These are phyloP conservation scores for Agelas oroides DNA, from an alignment of 37 sponge, comb jelly and placozoan species.

Conservation along the genomic window DNA sequence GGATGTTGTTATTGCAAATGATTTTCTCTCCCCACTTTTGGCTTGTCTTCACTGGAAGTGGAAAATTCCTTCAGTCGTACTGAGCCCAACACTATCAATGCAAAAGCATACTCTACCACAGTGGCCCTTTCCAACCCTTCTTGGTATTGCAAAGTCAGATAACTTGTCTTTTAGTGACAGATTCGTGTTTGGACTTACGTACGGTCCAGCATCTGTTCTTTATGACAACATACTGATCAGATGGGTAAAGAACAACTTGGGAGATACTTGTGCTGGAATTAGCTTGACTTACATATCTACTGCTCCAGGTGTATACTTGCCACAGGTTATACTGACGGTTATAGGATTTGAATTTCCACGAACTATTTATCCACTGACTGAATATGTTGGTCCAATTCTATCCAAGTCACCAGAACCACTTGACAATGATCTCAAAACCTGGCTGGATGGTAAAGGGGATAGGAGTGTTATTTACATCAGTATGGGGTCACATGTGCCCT, in stretches of 20 bases:
- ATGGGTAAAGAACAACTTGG: too few species aligned
- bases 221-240: too few species aligned
- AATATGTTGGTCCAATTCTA: conserved; percentile 55
- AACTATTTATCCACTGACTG: conserved; percentile 14
- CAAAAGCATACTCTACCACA: too few species aligned
- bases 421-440: conserved; percentile 10
- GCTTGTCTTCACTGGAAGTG: background rate
- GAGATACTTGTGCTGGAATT: too few species aligned
- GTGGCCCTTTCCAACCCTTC: conserved; percentile 10
- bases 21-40: background rate
- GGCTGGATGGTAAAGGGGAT: conserved; percentile 36
- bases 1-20: conserved; percentile 10
- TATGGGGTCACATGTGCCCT: conserved; percentile 48
- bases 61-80: background rate
- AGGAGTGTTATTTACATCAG: conserved; percentile 71
- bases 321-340: conserved; percentile 23
- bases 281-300: background rate
- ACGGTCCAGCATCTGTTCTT: too few species aligned
- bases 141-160: background rate
- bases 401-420: conserved; percentile 23
- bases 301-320: background rate
- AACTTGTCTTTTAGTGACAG: too few species aligned
- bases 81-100: too few species aligned
- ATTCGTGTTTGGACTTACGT: too few species aligned
- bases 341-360: conserved; percentile 70